Evolutionary conservation across 2,797 vertebrate species (phyloP), one percentile per base, ranked within the genome.

Genomic region (Sebastes oblongus): DNA sequence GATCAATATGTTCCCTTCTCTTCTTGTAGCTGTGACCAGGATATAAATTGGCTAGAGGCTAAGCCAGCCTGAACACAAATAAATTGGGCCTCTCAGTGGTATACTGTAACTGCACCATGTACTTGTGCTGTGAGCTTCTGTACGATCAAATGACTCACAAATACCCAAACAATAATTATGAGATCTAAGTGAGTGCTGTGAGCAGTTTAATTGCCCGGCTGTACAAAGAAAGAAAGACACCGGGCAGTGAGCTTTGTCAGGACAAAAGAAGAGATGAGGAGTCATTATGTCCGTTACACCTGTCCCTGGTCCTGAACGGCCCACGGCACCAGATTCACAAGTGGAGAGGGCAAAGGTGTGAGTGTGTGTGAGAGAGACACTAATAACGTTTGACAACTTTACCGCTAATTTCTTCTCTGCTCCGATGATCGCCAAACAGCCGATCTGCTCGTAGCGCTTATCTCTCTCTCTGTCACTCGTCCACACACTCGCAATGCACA

Each of bases 1-100:
- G 72, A 85, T 90, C 74, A 60, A 85, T 89, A 81, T 29, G 76
- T 78, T 50, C 24, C 62, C 27, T 78, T 72, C 70, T 82, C 62
- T 18, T 75, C 73, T 70, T 82, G 29, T 79, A 58, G 68, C 81
- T 79, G 78, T 30, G 29, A 30, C 29, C 29, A 30, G 72, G 24
- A 84, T 73, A 84, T 74, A 82, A 86, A 88, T 82, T 78, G 77
- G 61, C 60, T 20, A 14, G 34, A 74, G 75, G 76, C 76, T 71
- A 58, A 82, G 73, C 46, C 11, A 60, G 30, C 10, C 59, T 42
- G 60, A 82, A 80, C 72, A 74, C 72, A 82, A 79, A 76, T 72
- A 82, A 73, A 79, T 76, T 27, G n/a, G 76, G 4, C 60, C 34
- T 70, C 72, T 85, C 29, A 9, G 72, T 72, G 60, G 65, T 78